Base-by-base conservation (phyloP, 2,888 invertebrate genomes). In the Agrochola macilenta region DNA sequence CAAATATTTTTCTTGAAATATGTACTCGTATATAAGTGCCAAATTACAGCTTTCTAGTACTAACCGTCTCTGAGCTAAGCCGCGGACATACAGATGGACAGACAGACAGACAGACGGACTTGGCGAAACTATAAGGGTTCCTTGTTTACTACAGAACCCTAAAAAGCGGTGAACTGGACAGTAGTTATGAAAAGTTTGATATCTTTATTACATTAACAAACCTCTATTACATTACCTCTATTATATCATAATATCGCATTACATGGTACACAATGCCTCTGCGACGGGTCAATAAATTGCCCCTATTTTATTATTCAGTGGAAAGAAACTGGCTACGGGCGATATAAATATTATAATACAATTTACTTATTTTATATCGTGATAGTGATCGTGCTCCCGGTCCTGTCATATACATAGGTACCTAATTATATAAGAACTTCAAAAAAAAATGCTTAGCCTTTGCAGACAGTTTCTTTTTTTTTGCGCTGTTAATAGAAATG, bases 221-320 rank as follows among this genome's bases (percentile, higher is more conserved):
- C 7, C 52, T 52, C 7, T 52, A 52, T 52, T 52, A 52, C 8
- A 20, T 52, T 52, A 52, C 0, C 8, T 52, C 52, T 52, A 52
- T 20, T 17, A 52, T 52, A 52, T 52, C 17, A 20, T 20, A 52
- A 68, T 63, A 17, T 17, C 46, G 43, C 5, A n/a, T 76, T 60
- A 49, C 35, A 39, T 5, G 4, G 17, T 23, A 23, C 8, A 76
- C 60, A n/a, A 43, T 63, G 20, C 26, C 39, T 57, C 1, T 58
- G 39, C 7, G 46, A 30, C 23, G 9, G 49, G 54, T 64, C 57
- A 23, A 23, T 23, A 76, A n/a, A 20, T 61, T 30, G 39, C n/a
- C 23, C 30, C 30, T 43, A 14, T 58, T 30, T 57, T 76, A 69
- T 43, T 65, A 30, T 61, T 75, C 60, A 20, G n/a, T 30, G 17